Conservation (phyloP, 2,113 vertebrate genomes). For the Seriola aureovittata region DNA sequence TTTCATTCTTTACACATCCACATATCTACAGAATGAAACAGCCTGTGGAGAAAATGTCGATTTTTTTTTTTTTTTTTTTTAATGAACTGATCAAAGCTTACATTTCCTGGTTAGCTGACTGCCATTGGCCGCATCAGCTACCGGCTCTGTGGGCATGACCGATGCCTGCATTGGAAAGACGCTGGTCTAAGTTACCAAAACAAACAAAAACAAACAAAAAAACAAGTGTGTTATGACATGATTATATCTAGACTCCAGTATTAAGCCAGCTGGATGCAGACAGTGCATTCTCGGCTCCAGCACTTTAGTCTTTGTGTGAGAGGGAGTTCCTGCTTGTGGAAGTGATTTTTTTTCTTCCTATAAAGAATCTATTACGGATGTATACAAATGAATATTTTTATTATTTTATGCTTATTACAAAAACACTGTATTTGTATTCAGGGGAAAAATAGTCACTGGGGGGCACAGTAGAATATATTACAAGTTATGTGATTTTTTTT, state of each 20-base stretch:
- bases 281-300: slow-evolving; percentile 66
- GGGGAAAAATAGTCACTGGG: slow-evolving; percentile 19
- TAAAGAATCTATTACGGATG: slow-evolving; percentile 47
- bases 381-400: slow-evolving; percentile 49
- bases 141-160: slow-evolving; percentile 1
- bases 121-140: slow-evolving; percentile 1
- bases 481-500: slow-evolving; percentile 40
- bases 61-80: slow-evolving; percentile 7
- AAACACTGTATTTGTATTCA: slow-evolving; percentile 63
- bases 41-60: slow-evolving; percentile 2
- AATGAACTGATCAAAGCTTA: not conserved
- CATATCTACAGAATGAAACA: slow-evolving; percentile 13
- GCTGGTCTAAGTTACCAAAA: slow-evolving; percentile 14
- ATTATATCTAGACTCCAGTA: slow-evolving; percentile 38
- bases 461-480: slow-evolving; percentile 38
- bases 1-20: slow-evolving; percentile 31
- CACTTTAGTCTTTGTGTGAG: slow-evolving; percentile 82
- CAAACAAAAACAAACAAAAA: not conserved
- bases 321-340: slow-evolving; percentile 72
- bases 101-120: slow-evolving; percentile 37
- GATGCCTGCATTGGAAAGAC: not conserved
- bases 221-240: slow-evolving; percentile 30
- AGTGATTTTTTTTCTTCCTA: slow-evolving; percentile 62
- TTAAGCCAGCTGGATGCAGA: slow-evolving; percentile 64
- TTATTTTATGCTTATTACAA: slow-evolving; percentile 49